A percentile compares a stretch with the other conserved stretches of the same genome.
Conservation (phyloP, 2,797 vertebrate genomes). For the Kryptopterus vitreolus region DNA sequence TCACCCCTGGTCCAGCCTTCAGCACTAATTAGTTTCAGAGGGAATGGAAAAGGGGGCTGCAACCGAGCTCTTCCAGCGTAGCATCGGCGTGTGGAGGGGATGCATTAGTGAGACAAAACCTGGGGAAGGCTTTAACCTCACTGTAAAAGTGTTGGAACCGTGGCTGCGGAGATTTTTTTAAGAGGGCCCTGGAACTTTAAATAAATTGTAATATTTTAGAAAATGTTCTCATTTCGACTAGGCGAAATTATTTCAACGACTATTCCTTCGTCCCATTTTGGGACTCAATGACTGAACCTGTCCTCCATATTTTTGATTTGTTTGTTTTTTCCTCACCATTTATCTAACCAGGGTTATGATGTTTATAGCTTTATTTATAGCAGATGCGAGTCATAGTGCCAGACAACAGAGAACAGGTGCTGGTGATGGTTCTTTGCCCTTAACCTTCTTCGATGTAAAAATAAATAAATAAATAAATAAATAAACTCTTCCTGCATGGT, state of each 20-base stretch:
- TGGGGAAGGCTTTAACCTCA: slow-evolving; percentile 53
- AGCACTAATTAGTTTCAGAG: slow-evolving; percentile 91
- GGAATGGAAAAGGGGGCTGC: slow-evolving; percentile 70
- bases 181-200: slow-evolving; percentile 11
- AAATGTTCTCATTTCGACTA: neutral
- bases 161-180: slow-evolving; percentile 2
- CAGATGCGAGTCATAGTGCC: slow-evolving; percentile 16
- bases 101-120: slow-evolving; percentile 68
- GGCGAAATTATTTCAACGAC: neutral
- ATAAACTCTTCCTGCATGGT: slow-evolving; percentile 25
- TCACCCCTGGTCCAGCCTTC: slow-evolving; percentile 75
- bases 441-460: slow-evolving; percentile 2
- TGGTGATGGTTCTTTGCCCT: slow-evolving; percentile 28
- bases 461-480: neutral
- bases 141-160: slow-evolving; percentile 50
- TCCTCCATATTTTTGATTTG: neutral
- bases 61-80: slow-evolving; percentile 66
- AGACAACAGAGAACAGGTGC: slow-evolving; percentile 40
- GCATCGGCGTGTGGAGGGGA: slow-evolving; percentile 62
- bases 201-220: slow-evolving; percentile 5
- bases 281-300: neutral
- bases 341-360: neutral
- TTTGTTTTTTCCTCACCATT: neutral
- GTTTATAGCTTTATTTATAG: slow-evolving; percentile 23
- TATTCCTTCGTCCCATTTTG: neutral